These are phyloP conservation scores for Micromys minutus DNA, from an alignment of 2,113 vertebrate genomes.

Conservation along the genomic window DNA sequence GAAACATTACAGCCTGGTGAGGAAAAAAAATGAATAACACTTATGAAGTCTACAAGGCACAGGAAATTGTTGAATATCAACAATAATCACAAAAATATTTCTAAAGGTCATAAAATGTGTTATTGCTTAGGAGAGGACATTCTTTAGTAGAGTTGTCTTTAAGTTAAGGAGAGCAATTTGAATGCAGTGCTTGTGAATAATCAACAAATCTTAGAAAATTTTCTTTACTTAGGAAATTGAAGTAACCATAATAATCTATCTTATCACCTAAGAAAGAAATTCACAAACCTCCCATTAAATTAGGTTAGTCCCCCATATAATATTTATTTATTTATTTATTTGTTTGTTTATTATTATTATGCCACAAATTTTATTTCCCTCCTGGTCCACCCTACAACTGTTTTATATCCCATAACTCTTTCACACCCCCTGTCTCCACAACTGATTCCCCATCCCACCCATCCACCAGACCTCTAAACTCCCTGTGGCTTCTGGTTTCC, in stretches of 20 bases:
- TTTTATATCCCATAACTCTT: too few species aligned
- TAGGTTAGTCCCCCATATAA: too few species aligned
- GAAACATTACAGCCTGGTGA: too few species aligned
- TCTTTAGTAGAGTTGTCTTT: neutral
- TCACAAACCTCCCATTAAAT: neutral
- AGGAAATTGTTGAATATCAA: neutral
- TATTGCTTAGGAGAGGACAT: neutral
- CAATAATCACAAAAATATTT: neutral
- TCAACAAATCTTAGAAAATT: neutral
- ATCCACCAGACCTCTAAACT: too few species aligned
- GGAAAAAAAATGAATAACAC: neutral
- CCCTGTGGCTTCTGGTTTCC: too few species aligned
- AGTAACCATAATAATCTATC: neutral
- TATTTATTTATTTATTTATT: too few species aligned
- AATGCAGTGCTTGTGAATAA: neutral
- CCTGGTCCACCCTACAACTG: too few species aligned
- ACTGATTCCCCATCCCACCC: too few species aligned
- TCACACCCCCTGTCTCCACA: too few species aligned
- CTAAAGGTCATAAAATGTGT: neutral
- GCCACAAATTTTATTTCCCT: too few species aligned
- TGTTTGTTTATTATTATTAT: too few species aligned
- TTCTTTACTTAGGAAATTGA: neutral
- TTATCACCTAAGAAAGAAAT: neutral
- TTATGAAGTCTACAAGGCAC: too few species aligned
- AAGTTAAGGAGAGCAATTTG: neutral